Evolutionary conservation across 2,113 vertebrate genomes (phyloP), one percentile per base, ranked within the genome.

Genomic region (Festucalex cinctus): DNA sequence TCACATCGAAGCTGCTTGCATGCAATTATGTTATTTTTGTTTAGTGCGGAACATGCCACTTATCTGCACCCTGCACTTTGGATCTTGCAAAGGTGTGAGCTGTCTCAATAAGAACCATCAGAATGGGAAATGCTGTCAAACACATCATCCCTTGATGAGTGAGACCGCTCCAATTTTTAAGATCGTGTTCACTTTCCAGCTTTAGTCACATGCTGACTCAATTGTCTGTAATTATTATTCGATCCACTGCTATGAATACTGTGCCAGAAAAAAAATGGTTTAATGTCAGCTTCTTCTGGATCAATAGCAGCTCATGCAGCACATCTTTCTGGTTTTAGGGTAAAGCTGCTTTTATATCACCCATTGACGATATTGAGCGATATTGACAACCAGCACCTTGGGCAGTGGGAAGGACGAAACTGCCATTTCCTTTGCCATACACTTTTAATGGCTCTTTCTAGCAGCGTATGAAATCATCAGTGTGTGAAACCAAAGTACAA

Each of bases 251-350:
- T 66, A 71, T 80, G 82, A 80, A 80, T 77, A 78, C 66, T 6
- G 77, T 44, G 44, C 76, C 67, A 77, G 48, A 22, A 87, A n/a
- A n/a, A 86, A 90, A 62, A 85, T 77, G 81, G 71, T 86, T 86
- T 86, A 80, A 89, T 88, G 83, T 85, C 68, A 70, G 73, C 51
- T 20, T 24, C 51, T 20, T 24, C 8, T 37, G 74, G 82, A 87
- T 89, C 87, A 80, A 90, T 89, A 83, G 60, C 78, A 79, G 72
- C 83, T 83, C 80, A 85, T 82, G 69, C 73, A 75, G 76, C 76
- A 79, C 71, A 61, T 73, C 79, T 81, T 81, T 81, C 70, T 77
- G 71, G 67, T 83, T 82, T 86, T 78, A 79, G 44, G 43, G 69
- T 10, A 65, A 77, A 65, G 54, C 76, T 54, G 82, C 79, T 84